Conservation (phyloP, 2,797 vertebrate genomes). For the Acomys russatus region DNA sequence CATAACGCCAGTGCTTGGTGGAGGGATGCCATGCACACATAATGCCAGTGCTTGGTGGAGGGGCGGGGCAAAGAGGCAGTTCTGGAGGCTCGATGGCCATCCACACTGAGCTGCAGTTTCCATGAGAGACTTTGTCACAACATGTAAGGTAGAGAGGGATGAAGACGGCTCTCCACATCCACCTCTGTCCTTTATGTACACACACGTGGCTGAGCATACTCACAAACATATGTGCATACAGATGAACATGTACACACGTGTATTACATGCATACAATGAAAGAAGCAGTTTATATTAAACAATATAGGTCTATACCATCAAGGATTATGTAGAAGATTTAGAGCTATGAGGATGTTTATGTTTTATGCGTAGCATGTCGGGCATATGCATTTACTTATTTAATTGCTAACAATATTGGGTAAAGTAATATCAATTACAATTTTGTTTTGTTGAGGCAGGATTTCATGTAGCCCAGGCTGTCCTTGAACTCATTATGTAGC, state of each 20-base stretch:
- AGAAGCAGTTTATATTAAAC: not conserved
- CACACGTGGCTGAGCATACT: not conserved
- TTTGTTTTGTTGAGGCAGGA: not conserved
- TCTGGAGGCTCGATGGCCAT: not conserved
- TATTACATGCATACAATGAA: not conserved
- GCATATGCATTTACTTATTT: not conserved
- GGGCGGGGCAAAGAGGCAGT: not conserved
- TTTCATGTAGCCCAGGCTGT: not conserved
- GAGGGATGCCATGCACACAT: too few species aligned
- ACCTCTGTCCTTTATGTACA: not conserved
- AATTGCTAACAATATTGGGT: constrained; percentile 33
- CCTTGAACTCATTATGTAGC: not conserved
- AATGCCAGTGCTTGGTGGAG: not conserved
- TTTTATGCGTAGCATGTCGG: not conserved
- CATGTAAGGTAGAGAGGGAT: not conserved
- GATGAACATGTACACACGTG: not conserved
- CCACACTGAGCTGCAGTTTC: not conserved
- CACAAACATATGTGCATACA: not conserved
- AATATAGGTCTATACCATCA: not conserved
- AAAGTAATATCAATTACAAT: not conserved
- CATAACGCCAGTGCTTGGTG: too few species aligned
- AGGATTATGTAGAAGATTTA: not conserved
- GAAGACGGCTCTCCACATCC: too few species aligned
- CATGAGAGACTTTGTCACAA: not conserved
- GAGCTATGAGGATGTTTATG: not conserved